Conservation (phyloP, 2,797 vertebrate genomes). For the Thamnophis elegans region DNA sequence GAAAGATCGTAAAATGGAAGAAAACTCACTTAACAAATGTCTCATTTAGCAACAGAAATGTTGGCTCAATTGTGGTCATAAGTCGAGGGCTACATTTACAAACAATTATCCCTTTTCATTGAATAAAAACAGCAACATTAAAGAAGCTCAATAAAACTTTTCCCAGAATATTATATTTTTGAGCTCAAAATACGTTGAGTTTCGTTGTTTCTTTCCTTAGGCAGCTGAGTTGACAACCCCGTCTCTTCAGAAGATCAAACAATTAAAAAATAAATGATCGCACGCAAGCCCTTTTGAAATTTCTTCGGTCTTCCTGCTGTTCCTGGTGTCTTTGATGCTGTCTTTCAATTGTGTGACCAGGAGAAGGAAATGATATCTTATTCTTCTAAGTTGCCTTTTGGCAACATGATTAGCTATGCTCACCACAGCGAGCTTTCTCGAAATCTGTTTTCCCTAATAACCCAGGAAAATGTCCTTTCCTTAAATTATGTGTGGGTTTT, state of each 20-base stretch:
- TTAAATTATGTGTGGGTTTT: conserved; percentile 3
- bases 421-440: conserved; percentile 28
- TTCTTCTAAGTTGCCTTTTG: neutral
- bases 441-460: conserved; percentile 21
- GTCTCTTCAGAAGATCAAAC: conserved; percentile 58
- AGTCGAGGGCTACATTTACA: neutral
- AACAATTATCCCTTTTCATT: neutral
- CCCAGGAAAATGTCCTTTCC: conserved; percentile 21
- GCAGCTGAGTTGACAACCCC: conserved; percentile 30
- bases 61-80: neutral
- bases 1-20: no score
- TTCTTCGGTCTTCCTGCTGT: conserved; percentile 38
- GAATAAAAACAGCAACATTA: neutral
- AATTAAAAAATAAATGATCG: conserved; percentile 56
- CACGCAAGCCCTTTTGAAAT: conserved; percentile 43
- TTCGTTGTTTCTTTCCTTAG: conserved; percentile 7
- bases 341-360: neutral
- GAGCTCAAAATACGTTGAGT: conserved; percentile 30
- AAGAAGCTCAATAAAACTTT: neutral
- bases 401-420: conserved; percentile 29
- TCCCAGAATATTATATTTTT: neutral
- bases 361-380: neutral
- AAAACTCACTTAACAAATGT: no score
- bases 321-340: conserved; percentile 36
- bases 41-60: neutral